Conservation (phyloP, 2,797 vertebrate genomes). For the Catostomus latipinnis region DNA sequence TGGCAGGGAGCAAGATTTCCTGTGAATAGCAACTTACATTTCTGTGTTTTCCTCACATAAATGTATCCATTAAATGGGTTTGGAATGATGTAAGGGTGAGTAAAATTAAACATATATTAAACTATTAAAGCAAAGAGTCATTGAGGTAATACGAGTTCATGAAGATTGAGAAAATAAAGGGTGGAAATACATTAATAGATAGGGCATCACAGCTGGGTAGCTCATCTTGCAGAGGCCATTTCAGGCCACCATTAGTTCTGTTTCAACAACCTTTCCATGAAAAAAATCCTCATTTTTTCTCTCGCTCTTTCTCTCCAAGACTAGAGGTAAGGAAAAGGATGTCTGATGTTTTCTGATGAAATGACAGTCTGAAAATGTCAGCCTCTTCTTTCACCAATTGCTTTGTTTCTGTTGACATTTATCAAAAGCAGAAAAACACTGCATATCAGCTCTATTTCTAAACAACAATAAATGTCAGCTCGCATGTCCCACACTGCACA, state of each 20-base stretch:
- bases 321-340: slow-evolving; percentile 51
- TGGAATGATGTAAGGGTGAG: not conserved
- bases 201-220: slow-evolving; percentile 49
- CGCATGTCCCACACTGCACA: not conserved
- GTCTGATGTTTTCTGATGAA: slow-evolving; percentile 64
- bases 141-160: slow-evolving; percentile 42
- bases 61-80: too few species aligned
- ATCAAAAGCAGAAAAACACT: slow-evolving; percentile 59
- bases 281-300: slow-evolving; percentile 30
- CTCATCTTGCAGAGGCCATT: slow-evolving; percentile 57
- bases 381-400: slow-evolving; percentile 59
- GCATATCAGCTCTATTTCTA: slow-evolving; percentile 30
- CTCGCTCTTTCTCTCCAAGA: slow-evolving; percentile 55
- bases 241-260: slow-evolving; percentile 52
- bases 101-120: not conserved
- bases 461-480: slow-evolving; percentile 44
- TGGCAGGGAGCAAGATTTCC: too few species aligned
- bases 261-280: slow-evolving; percentile 48
- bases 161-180: slow-evolving; percentile 19
- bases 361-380: slow-evolving; percentile 78
- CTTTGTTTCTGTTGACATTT: slow-evolving; percentile 79
- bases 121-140: slow-evolving; percentile 29
- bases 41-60: too few species aligned
- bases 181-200: slow-evolving; percentile 48
- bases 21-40: too few species aligned